Percentiles rank a stretch among this genome's conserved stretches.
Evolutionary conservation across 2,888 invertebrate genomes (phyloP).

Genomic region (Rhagophthalmus giganteus): DNA sequence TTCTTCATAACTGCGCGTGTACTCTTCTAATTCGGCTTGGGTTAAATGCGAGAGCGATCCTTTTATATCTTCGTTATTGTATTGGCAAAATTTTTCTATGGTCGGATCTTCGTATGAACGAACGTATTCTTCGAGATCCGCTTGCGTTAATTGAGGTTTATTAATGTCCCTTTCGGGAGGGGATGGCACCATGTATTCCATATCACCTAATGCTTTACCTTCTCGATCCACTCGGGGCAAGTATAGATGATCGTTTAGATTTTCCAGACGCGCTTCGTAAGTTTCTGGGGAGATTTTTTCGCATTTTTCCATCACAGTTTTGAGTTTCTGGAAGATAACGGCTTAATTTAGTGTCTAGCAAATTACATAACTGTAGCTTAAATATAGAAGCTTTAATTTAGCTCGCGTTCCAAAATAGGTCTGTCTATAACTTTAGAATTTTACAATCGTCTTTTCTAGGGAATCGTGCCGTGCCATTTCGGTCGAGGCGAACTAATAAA

Average conservation of each 20-base stretch:
- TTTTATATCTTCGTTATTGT: constrained; percentile 38
- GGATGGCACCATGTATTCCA: constrained; percentile 69
- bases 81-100: constrained; percentile 49
- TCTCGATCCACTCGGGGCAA: constrained; percentile 66
- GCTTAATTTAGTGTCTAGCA: no score
- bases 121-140: constrained; percentile 72
- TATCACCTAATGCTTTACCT: constrained; percentile 64
- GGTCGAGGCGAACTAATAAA: no score
- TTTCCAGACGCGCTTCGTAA: constrained; percentile 58
- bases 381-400: no score
- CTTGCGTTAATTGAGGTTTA: constrained; percentile 60
- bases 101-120: constrained; percentile 60
- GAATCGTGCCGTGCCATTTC: no score
- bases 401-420: no score
- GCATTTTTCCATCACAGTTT: constrained; percentile 71
- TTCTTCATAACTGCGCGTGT: constrained; percentile 65
- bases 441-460: no score
- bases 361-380: no score
- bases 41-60: constrained; percentile 34
- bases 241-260: constrained; percentile 55
- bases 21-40: constrained; percentile 52
- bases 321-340: constrained; percentile 60
- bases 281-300: constrained; percentile 64
- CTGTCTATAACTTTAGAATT: no score
- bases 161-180: constrained; percentile 68